Base-by-base conservation (phyloP, 2,888 invertebrate genomes). In the Clepsis dumicolana region DNA sequence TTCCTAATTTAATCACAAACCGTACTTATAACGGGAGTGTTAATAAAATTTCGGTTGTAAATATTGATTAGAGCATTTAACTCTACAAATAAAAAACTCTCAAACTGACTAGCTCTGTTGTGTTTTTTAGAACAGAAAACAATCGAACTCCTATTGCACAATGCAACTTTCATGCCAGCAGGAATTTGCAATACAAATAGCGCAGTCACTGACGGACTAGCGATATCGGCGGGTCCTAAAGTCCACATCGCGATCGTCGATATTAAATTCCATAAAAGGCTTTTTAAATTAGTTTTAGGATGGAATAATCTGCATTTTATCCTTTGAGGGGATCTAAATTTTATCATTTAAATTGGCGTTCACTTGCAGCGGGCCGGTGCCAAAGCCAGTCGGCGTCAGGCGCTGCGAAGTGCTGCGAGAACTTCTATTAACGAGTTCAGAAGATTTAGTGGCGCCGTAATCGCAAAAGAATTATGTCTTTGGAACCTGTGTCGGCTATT, bases 401-500 rank as follows among this genome's bases (percentile, higher is more conserved):
- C 83, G 84, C 83, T 78, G 77, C 79, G 81, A 85, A 88, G 87
- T 86, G 87, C 89, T 89, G 87, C 83, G 82, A 83, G 84, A 90
- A 91, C 81, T 91, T 91, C 90, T 88, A 91, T 91, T 90, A 91
- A 91, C 90, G 90, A 91, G 89, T 89, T 90, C 81, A 74, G 77
- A 89, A 91, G 91, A 91, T 91, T 91, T 91, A 91, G 88, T 90
- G 82, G 82, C 74, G 75, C 79, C 79, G 87, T 90, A 88, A 91
- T 89, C 88, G 85, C 82, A 82, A 84, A 86, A 89, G 89, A 89
- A 90, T 89, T 88, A 88, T 86, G 84, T 80, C 80, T 81, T 79
- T 78, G 74, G 73, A 75, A 80, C 80, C 78, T 84, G 85, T 81
- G 80, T 80, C 78, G 77, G 77, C 77, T 78, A 79, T 83, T 86